These are phyloP conservation scores for Heliconius congener DNA, from an alignment of 1,140 invertebrate genomes.

Conservation along the genomic window DNA sequence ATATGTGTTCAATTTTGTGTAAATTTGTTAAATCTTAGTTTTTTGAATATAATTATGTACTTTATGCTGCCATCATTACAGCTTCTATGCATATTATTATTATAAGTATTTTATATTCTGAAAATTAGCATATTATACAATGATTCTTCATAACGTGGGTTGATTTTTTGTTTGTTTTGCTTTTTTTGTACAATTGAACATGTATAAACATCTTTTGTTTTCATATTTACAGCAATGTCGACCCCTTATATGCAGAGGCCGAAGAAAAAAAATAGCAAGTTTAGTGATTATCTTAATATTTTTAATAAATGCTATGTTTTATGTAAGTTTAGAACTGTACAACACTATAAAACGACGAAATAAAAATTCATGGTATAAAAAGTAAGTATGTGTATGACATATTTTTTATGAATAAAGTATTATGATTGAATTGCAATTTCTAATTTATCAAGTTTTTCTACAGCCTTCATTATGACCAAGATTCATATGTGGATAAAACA, in stretches of 20 bases:
- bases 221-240: constrained; percentile 55
- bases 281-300: constrained; percentile 59
- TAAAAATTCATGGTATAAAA: constrained; percentile 61
- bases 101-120: neutral
- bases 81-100: neutral
- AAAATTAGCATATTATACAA: neutral
- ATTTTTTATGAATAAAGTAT: neutral
- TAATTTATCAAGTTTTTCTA: constrained; percentile 40
- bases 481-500: constrained; percentile 85
- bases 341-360: constrained; percentile 61
- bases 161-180: neutral
- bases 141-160: neutral
- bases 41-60: neutral
- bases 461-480: constrained; percentile 62
- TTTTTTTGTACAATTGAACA: neutral
- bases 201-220: constrained; percentile 21
- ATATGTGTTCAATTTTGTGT: neutral
- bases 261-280: constrained; percentile 65
- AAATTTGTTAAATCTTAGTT: neutral
- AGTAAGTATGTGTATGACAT: constrained; percentile 42
- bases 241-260: constrained; percentile 61
- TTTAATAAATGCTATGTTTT: constrained; percentile 69
- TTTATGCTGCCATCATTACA: neutral
- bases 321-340: constrained; percentile 67
- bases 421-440: neutral